Conservation (phyloP, 2,113 vertebrate species). For the Hirundichthys speculiger region DNA sequence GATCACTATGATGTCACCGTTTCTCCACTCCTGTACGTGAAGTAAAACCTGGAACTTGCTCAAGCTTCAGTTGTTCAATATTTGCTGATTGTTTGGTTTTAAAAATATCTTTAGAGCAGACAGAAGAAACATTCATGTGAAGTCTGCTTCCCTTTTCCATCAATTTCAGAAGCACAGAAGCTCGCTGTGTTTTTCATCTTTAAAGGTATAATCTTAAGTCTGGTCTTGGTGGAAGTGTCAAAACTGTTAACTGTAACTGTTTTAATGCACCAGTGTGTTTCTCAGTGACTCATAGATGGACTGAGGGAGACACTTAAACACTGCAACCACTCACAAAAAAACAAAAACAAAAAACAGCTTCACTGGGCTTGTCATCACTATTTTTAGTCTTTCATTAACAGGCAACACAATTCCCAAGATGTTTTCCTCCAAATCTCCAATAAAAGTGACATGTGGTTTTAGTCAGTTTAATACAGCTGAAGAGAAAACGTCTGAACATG, state of each 20-base stretch:
- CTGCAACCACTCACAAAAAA: neutral
- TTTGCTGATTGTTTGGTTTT: no score
- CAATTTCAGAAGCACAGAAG: no score
- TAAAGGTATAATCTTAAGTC: no score
- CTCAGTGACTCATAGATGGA: neutral
- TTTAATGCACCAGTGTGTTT: neutral
- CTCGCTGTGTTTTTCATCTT: no score
- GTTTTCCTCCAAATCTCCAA: neutral
- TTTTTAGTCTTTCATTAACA: no score
- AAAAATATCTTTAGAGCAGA: neutral
- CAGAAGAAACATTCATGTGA: neutral
- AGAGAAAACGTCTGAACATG: neutral
- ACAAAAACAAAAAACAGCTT: no score
- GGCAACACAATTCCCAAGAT: neutral
- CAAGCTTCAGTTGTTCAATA: no score
- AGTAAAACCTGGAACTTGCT: neutral
- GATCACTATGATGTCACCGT: neutral
- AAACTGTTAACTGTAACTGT: no score
- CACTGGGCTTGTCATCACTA: constrained; percentile 13
- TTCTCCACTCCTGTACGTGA: neutral
- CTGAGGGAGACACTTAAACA: neutral
- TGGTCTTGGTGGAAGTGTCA: no score
- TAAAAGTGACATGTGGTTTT: no score
- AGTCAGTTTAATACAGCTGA: neutral
- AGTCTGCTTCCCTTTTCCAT: no score